Conservation (phyloP, 2,113 vertebrate genomes). For the Actenoides lindsayi region DNA sequence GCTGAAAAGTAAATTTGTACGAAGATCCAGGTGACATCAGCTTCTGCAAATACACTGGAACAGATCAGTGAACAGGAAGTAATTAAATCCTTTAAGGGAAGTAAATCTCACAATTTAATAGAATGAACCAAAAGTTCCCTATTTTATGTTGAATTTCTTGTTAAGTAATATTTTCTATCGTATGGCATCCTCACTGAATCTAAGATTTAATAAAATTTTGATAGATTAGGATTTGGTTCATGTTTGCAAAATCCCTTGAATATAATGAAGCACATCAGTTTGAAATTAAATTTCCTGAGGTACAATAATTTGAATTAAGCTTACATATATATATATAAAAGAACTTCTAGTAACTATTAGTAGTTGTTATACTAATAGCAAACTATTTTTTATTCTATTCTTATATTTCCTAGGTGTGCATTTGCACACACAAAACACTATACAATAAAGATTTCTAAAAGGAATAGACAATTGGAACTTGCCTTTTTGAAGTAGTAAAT, state of each 20-base stretch:
- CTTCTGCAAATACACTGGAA: conserved; percentile 49
- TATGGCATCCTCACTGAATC: neutral
- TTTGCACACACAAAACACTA: neutral
- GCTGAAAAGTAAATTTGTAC: conserved; percentile 60
- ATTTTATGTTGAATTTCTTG: neutral
- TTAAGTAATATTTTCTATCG: neutral
- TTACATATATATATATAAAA: neutral
- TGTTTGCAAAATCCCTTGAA: neutral
- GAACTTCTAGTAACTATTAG: neutral
- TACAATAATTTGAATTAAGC: neutral
- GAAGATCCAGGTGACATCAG: conserved; percentile 51
- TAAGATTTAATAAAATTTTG: neutral
- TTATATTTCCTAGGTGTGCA: neutral
- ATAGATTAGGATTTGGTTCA: neutral
- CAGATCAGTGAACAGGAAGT: conserved; percentile 48
- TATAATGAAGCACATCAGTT: neutral
- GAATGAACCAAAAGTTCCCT: neutral
- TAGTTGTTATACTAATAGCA: neutral
- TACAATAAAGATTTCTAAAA: neutral
- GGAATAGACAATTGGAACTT: neutral
- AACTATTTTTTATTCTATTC: neutral
- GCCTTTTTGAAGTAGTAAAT: neutral
- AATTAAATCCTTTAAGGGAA: conserved; percentile 38
- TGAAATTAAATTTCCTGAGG: neutral
- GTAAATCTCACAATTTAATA: conserved; percentile 10